Percentiles rank a stretch among this genome's conserved stretches.
These are phyloP conservation scores for Caenorhabditis drosophilae DNA, from an alignment of 2,888 invertebrate genomes.

Conservation along the genomic window DNA sequence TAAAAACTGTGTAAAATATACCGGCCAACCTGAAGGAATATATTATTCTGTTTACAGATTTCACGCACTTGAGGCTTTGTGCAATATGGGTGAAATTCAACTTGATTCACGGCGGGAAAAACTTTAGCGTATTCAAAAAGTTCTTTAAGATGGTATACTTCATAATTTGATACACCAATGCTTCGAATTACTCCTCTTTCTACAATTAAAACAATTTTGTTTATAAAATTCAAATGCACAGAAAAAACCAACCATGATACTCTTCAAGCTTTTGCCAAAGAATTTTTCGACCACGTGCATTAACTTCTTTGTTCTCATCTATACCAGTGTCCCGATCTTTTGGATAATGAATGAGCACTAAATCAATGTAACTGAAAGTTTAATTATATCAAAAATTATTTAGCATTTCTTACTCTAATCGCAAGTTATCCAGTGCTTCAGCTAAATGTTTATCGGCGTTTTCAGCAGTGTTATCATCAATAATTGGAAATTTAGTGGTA, in stretches of 20 bases:
- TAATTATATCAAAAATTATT: neutral
- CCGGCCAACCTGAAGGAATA: conserved; percentile 66
- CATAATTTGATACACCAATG: conserved; percentile 84
- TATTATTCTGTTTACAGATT: conserved; percentile 67
- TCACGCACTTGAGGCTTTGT: conserved; percentile 47
- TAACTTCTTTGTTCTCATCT: conserved; percentile 9
- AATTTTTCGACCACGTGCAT: conserved; percentile 70
- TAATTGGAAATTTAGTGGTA: conserved; percentile 79
- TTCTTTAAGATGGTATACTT: conserved; percentile 76
- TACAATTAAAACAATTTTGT: no score
- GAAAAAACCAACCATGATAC: no score
- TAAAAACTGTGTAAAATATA: neutral
- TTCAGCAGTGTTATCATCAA: conserved; percentile 21
- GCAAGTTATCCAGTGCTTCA: conserved; percentile 39
- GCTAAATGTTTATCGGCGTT: conserved; percentile 17
- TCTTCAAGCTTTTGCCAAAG: conserved; percentile 79
- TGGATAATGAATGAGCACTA: conserved; percentile 43
- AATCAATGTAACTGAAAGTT: conserved; percentile 33
- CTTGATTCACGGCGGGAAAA: conserved; percentile 60
- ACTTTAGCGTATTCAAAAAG: conserved; percentile 70
- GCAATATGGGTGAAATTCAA: conserved; percentile 70
- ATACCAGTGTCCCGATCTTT: conserved; percentile 23
- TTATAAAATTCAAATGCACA: no score
- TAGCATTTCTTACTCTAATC: conserved; percentile 15
- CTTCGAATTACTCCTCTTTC: conserved; percentile 74